Conservation (phyloP, 1,140 invertebrate species). For the Bombus cullumanus region DNA sequence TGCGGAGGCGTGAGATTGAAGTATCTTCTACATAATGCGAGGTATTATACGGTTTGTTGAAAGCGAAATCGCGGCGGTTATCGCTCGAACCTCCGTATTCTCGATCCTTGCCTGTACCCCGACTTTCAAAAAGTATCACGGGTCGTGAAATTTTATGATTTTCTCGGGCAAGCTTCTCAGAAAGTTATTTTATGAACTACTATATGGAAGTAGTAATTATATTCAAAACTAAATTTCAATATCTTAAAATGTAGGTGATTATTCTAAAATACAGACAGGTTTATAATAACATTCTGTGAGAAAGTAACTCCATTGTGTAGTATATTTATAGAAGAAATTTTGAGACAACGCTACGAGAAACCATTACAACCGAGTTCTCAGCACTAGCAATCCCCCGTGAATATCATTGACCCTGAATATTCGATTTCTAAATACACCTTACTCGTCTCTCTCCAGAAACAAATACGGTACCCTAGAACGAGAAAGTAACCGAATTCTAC, state of each 20-base stretch:
- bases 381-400: constrained; percentile 22
- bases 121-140: background rate
- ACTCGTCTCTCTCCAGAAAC: constrained; percentile 22
- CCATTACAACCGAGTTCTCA: constrained; percentile 18
- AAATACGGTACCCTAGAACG: constrained; percentile 23
- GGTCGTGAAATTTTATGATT: background rate
- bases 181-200: background rate
- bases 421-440: constrained; percentile 45
- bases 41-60: constrained; percentile 56
- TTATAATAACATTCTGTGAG: background rate
- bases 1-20: constrained; percentile 41
- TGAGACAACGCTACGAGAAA: constrained; percentile 2
- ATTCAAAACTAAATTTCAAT: too few species aligned
- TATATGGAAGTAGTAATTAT: background rate
- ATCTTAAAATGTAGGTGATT: background rate
- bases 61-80: constrained; percentile 55
- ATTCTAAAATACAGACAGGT: too few species aligned
- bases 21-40: constrained; percentile 42
- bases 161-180: background rate
- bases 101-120: too few species aligned
- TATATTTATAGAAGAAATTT: constrained; percentile 29
- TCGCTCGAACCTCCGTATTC: background rate
- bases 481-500: constrained; percentile 37
- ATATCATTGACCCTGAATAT: constrained; percentile 51
- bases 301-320: background rate